A percentile compares a stretch with the other conserved stretches of the same genome.
phyloP scores from a whole-genome alignment of 2,797 vertebrate species.

The Acanthurus leucopareius region DNA sequence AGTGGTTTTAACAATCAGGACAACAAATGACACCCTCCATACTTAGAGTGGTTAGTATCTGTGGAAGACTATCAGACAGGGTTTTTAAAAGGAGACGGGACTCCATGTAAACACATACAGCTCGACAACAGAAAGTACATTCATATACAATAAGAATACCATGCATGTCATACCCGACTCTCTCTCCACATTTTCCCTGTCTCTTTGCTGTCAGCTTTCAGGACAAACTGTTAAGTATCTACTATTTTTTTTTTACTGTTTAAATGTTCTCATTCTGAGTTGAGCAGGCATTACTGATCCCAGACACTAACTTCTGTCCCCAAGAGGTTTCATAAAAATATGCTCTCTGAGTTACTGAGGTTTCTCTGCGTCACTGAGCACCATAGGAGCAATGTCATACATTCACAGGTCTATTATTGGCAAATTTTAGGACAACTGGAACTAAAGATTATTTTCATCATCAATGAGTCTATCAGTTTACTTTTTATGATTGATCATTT shows the following conservation, averaged over 20 bases:
- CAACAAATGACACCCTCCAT: not conserved
- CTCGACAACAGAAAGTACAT: not conserved
- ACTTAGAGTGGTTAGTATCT: not conserved
- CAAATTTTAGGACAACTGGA: not conserved
- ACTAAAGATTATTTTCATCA: not conserved
- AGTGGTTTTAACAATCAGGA: not conserved
- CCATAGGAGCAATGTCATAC: not conserved
- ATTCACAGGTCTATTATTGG: not conserved
- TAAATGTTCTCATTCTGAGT: not conserved
- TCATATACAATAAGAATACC: not conserved
- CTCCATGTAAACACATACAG: not conserved
- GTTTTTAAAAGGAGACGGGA: not conserved
- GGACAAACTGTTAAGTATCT: not conserved
- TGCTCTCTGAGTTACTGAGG: too few species aligned
- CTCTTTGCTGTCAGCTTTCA: not conserved
- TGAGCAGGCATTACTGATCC: not conserved
- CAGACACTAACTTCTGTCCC: too few species aligned
- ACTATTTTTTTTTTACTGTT: not conserved
- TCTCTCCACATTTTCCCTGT: slow-evolving; percentile 6
- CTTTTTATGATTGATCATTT: not conserved
- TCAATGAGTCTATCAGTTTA: too few species aligned
- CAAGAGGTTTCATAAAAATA: not conserved
- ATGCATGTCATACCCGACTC: not conserved
- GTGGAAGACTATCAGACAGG: not conserved
- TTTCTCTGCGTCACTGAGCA: not conserved